Evolutionary conservation across 2,797 vertebrate species (phyloP), one percentile per base, ranked within the genome.

Genomic region (Siniperca scherzeri): DNA sequence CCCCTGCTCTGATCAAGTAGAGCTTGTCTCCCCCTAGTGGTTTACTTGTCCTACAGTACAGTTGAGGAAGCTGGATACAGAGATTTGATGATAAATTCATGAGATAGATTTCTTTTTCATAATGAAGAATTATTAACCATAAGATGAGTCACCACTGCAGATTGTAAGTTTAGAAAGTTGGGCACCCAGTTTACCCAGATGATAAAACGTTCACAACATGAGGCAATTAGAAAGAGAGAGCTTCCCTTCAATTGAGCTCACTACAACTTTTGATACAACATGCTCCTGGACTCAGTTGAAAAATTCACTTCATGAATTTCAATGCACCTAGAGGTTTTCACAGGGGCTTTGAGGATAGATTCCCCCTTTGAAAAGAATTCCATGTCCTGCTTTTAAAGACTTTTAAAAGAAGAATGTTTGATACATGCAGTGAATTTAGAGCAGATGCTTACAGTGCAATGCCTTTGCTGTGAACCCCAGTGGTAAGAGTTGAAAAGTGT

Each of bases 1-100:
- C 19, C n/a, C 21, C 16, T 25, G n/a, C 11, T 14, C 46, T 67
- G 46, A 70, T 82, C 73, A 57, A 44, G 50, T 85, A 78, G 77
- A 69, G 48, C 55, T 72, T 92, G 93, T 92, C 93, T 92, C 92
- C 94, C 88, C 85, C 94, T 92, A 85, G 92, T 93, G 94, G 92
- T 52, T 0, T 0, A 13, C 2, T 36, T 56, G 36, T 76, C 44
- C 78, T 74, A 36, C 77, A 79, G 40, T 19, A 17, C 3, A 64
- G 16, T 40, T 3, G 2, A 64, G 36, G 44, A 36, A 53, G 82
- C 36, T 66, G 65, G 62, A 62, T 36, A 3, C 2, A 82, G 17
- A 52, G 17, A 78, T 77, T 72, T 70, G 30, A 84, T 87, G 36
- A 85, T 85, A 40, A 81, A 79, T 80, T 88, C n/a, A 74, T 80